Base-by-base conservation (phyloP, 2,888 invertebrate species). In the Cyclophora albipunctata region DNA sequence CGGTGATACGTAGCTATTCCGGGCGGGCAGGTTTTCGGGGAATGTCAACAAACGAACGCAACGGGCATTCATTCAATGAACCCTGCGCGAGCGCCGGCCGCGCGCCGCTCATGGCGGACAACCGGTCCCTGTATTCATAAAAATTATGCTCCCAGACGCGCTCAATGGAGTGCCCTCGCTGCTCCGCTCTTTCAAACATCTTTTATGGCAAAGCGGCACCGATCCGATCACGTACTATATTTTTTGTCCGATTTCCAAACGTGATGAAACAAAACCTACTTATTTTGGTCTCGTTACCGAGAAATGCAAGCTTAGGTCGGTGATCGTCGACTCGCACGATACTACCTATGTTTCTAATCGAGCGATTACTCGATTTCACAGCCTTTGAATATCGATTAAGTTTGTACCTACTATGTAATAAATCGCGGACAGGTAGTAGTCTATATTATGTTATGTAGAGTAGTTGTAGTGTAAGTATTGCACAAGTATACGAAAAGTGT, bases 1-100 rank as follows among this genome's bases (percentile, higher is more conserved):
- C 66, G 66, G 66, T 63, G 71, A 67, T 73, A 69, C 75, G 73
- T 72, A 65, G 80, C 81, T 86, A 85, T 86, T 84, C 81, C 80
- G 78, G 77, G 84, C 84, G 74, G 82, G 84, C 87, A 84, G 85
- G 87, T 88, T 88, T 87, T 87, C 83, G 86, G 86, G 84, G 86
- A 87, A 86, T 86, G 87, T 88, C 87, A 88, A 87, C 87, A 88
- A 84, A 85, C 85, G 81, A 76, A 79, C 59, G 61, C 60, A 57
- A 57, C 82, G 77, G 75, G 70, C 81, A 77, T 74, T 81, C 84
- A 85, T 84, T 84, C 86, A 86, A 81, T 88, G 85, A 87, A 87
- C 86, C 78, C 85, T 74, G 69, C 73, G 76, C 74, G 67, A 68
- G 55, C 57, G 71, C 46, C 59, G 54, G 65, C 81, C 72, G 68